These are phyloP conservation scores for Abrostola tripartita DNA, from an alignment of 2,888 invertebrate species.

Conservation along the genomic window DNA sequence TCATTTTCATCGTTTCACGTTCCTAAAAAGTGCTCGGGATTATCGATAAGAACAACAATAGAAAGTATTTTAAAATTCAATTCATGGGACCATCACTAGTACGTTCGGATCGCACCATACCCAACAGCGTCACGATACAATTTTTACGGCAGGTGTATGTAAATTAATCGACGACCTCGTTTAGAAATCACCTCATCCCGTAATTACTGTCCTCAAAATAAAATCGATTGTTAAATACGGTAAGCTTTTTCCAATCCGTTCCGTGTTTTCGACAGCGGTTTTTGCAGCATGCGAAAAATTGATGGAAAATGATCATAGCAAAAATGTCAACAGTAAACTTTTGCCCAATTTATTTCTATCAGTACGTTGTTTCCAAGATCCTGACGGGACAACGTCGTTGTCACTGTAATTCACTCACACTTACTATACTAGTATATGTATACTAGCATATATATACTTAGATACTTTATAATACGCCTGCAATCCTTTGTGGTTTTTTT, in stretches of 20 bases:
- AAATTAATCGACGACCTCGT: slow-evolving; percentile 14
- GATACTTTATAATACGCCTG: too few species aligned
- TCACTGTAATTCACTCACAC: too few species aligned
- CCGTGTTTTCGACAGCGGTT: background rate
- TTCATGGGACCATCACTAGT: background rate
- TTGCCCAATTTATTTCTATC: too few species aligned
- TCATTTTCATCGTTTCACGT: slow-evolving; percentile 1
- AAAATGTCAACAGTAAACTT: too few species aligned
- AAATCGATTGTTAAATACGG: slow-evolving; percentile 13
- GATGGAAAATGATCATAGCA: too few species aligned
- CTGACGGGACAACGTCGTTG: too few species aligned
- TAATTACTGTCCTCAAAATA: slow-evolving; percentile 12
- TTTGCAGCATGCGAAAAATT: too few species aligned
- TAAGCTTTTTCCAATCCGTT: background rate
- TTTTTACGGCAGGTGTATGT: slow-evolving; percentile 13
- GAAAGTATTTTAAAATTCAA: slow-evolving; percentile 31
- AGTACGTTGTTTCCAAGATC: too few species aligned
- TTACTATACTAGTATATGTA: too few species aligned
- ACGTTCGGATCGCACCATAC: slow-evolving; percentile 10
- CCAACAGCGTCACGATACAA: slow-evolving; percentile 12
- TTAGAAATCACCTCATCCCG: slow-evolving; percentile 12
- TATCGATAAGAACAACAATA: slow-evolving; percentile 23
- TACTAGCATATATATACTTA: too few species aligned
- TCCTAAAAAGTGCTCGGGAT: slow-evolving; percentile 12
- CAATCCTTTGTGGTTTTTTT: too few species aligned